Conservation (phyloP, 2,888 invertebrate species). For the Choristoneura rosaceana region DNA sequence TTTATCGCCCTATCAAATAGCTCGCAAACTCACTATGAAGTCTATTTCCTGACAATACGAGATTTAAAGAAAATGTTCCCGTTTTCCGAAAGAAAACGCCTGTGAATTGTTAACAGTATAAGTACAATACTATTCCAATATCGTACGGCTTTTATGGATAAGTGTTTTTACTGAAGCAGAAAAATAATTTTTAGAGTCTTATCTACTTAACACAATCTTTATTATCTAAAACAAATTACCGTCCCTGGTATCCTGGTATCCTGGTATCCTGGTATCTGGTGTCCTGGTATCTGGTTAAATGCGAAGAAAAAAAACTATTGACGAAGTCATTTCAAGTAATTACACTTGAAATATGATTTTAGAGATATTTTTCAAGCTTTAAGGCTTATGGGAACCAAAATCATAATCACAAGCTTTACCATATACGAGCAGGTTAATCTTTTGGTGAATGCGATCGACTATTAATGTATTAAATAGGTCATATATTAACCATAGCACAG, state of each 20-base stretch:
- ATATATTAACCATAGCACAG: neutral
- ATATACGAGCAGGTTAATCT: neutral
- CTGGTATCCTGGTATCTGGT: no score
- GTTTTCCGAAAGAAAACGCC: constrained; percentile 42
- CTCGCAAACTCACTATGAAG: constrained; percentile 46
- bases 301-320: no score
- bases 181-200: neutral
- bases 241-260: no score
- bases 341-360: neutral
- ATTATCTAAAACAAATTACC: no score
- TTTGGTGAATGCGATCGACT: neutral
- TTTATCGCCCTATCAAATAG: constrained; percentile 50
- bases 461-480: neutral
- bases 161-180: neutral
- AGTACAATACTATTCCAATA: constrained; percentile 28
- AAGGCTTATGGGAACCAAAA: neutral
- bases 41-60: constrained; percentile 52
- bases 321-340: no score
- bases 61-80: constrained; percentile 46
- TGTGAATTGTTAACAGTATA: constrained; percentile 17
- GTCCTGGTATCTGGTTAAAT: no score
- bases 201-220: neutral
- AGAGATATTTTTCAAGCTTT: neutral
- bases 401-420: neutral
- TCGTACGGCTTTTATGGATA: neutral